A percentile compares a stretch with the other conserved stretches of the same genome.
phyloP scores from a whole-genome alignment of 64 coral and sea anemone genomes.

The Orbicella faveolata region DNA sequence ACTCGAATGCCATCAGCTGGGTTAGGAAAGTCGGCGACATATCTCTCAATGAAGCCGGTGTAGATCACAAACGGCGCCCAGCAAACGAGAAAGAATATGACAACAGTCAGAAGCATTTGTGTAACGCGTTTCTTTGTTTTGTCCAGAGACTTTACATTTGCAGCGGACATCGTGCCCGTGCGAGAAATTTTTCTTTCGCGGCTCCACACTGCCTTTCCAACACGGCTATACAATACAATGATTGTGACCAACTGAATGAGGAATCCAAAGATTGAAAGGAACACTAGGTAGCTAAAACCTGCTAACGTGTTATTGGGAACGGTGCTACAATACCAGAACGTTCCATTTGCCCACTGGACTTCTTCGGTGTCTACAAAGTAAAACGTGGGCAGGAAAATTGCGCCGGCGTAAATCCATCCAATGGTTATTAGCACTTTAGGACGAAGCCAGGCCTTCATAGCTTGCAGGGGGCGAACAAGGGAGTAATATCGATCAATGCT shows the following conservation, averaged over 20 bases:
- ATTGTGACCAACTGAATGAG: constrained; percentile 63
- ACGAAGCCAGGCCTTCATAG: constrained; percentile 44
- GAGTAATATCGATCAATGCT: constrained; percentile 88
- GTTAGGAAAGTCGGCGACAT: constrained; percentile 64
- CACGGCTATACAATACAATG: constrained; percentile 65
- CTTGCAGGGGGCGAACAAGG: constrained; percentile 65
- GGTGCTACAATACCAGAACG: constrained; percentile 74
- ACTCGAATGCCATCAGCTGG: constrained; percentile 67
- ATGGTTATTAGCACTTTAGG: constrained; percentile 53
- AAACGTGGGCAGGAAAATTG: constrained; percentile 69
- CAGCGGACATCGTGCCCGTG: constrained; percentile 22
- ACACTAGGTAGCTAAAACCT: constrained; percentile 61
- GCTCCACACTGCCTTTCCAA: constrained; percentile 75
- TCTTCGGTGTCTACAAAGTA: constrained; percentile 53
- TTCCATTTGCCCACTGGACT: constrained; percentile 20
- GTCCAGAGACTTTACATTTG: constrained; percentile 35
- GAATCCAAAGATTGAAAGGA: constrained; percentile 62
- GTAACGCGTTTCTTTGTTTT: constrained; percentile 79
- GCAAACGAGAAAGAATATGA: constrained; percentile 68
- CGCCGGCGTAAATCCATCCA: constrained; percentile 67
- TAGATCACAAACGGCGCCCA: constrained; percentile 87
- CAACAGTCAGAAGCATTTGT: constrained; percentile 66
- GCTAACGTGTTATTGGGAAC: constrained; percentile 53
- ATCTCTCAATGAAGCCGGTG: constrained; percentile 72
- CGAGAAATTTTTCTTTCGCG: constrained; percentile 50